A percentile compares a stretch with the other conserved stretches of the same genome.
These are phyloP conservation scores for Napeogenes inachia DNA, from an alignment of 2,888 invertebrate species.

Conservation along the genomic window DNA sequence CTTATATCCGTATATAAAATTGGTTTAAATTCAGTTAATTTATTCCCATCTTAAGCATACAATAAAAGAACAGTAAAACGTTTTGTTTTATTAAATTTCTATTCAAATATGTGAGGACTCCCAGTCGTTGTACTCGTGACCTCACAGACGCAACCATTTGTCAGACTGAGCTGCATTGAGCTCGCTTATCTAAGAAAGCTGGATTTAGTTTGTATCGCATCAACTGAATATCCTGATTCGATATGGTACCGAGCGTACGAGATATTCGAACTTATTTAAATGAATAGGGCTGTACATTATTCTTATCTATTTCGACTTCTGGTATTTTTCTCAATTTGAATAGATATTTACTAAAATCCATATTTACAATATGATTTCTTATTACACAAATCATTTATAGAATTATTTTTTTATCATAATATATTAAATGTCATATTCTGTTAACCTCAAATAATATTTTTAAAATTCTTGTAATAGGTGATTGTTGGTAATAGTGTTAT, in stretches of 20 bases:
- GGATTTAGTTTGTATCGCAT: constrained; percentile 54
- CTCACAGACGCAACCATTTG: constrained; percentile 60
- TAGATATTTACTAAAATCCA: not conserved
- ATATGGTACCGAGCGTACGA: constrained; percentile 38
- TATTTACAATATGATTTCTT: not conserved
- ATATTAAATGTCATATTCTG: no score
- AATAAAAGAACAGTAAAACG: not conserved
- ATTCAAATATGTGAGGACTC: constrained; percentile 20
- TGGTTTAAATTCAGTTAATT: not conserved
- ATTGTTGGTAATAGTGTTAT: no score
- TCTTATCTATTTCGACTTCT: constrained; percentile 11
- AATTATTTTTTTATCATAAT: no score
- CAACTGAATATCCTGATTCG: constrained; percentile 55
- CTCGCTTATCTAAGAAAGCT: constrained; percentile 62
- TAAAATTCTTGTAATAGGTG: no score
- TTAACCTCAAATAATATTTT: not conserved
- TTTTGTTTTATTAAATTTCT: constrained; percentile 14
- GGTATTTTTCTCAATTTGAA: constrained; percentile 4
- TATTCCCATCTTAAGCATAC: not conserved
- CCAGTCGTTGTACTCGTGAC: constrained; percentile 40
- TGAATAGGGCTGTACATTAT: constrained; percentile 5
- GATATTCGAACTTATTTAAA: constrained; percentile 14
- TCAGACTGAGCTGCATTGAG: constrained; percentile 65
- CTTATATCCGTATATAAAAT: no score
- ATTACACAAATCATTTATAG: no score